phyloP scores from a whole-genome alignment of 2,888 invertebrate genomes.

The Alsophila aescularia region DNA sequence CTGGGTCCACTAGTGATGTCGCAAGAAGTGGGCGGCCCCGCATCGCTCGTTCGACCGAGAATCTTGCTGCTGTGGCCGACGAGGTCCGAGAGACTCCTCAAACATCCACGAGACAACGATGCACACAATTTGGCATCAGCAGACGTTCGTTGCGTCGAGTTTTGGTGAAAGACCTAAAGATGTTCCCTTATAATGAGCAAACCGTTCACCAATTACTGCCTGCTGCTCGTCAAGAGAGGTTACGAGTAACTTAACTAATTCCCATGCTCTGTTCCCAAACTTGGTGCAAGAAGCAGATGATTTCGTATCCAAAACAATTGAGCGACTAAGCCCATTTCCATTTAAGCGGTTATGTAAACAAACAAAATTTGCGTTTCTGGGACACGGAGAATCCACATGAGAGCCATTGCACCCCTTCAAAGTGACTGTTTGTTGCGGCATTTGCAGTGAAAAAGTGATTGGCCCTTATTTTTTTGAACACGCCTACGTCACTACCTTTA shows the following conservation, averaged over 20 bases:
- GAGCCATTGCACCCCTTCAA: not conserved
- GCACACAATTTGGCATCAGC: not conserved
- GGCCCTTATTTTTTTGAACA: not conserved
- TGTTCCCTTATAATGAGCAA: constrained; percentile 37
- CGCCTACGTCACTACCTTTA: not conserved
- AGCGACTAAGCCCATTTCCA: constrained; percentile 3
- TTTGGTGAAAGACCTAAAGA: constrained; percentile 32
- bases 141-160: not conserved
- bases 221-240: not conserved
- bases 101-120: not conserved
- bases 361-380: constrained; percentile 6
- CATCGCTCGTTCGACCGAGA: no score
- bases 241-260: no score
- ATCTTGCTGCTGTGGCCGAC: no score
- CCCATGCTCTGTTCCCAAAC: no score
- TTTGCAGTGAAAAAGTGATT: not conserved
- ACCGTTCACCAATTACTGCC: constrained; percentile 6
- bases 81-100: not conserved
- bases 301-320: not conserved
- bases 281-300: not conserved
- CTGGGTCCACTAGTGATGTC: no score
- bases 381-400: constrained; percentile 1
- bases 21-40: no score
- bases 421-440: constrained; percentile 11
- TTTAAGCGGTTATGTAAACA: not conserved